These are phyloP conservation scores for Stichopus chloronotus DNA, from an alignment of 35 echinoderm and acorn worm species.

Conservation along the genomic window DNA sequence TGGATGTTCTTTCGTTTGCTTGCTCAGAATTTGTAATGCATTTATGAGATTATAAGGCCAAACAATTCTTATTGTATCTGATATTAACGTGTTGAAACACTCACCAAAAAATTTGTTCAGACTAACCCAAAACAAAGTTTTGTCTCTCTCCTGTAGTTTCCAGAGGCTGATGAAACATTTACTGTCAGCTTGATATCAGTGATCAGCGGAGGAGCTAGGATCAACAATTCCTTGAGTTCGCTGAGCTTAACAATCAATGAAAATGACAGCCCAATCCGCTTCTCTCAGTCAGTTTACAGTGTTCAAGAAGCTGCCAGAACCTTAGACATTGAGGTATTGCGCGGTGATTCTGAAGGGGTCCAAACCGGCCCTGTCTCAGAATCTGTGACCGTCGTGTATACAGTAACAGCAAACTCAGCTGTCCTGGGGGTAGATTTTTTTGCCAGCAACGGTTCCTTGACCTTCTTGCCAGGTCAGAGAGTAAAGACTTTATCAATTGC, in stretches of 20 bases:
- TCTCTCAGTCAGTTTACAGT: constrained; percentile 74
- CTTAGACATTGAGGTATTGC: constrained; percentile 56
- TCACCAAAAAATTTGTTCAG: too few species aligned
- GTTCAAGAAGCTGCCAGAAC: constrained; percentile 75
- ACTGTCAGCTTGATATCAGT: constrained; percentile 57
- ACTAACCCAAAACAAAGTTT: too few species aligned
- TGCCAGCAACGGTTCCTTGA: constrained; percentile 76
- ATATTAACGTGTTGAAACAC: too few species aligned
- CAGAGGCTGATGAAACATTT: constrained; percentile 92
- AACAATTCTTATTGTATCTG: not conserved
- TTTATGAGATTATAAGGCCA: too few species aligned
- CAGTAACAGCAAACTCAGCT: constrained; percentile 62
- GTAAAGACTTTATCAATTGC: constrained; percentile 65
- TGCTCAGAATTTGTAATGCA: too few species aligned
- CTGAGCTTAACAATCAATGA: constrained; percentile 66
- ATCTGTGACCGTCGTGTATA: constrained; percentile 78
- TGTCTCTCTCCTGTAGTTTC: constrained; percentile 60
- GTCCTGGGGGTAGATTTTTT: constrained; percentile 62
- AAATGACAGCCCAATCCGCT: constrained; percentile 92
- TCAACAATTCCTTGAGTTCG: constrained; percentile 57
- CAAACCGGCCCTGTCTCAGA: constrained; percentile 64
- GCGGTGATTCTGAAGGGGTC: constrained; percentile 70
- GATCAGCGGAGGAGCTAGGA: constrained; percentile 68
- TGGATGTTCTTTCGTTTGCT: too few species aligned
- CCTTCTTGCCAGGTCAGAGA: constrained; percentile 65